These are phyloP conservation scores for Pipra filicauda DNA, from an alignment of 2,113 vertebrate genomes.

Conservation along the genomic window DNA sequence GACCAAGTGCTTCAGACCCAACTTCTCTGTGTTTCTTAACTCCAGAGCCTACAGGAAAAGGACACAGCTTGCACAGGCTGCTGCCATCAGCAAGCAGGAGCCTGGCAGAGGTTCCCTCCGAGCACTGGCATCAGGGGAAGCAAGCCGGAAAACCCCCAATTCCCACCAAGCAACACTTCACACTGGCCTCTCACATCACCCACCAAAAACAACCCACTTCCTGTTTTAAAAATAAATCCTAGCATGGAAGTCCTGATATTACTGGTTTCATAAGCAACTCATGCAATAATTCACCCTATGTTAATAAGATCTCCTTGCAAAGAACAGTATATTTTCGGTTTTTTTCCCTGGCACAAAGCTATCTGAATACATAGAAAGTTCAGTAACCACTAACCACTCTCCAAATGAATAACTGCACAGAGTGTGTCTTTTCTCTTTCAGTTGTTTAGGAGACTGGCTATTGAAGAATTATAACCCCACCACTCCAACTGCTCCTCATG, in stretches of 20 bases:
- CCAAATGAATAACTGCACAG: background rate
- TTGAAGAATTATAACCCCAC: background rate
- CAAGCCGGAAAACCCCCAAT: background rate
- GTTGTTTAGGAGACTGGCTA: background rate
- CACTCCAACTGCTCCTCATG: background rate
- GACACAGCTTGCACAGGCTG: background rate
- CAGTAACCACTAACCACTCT: background rate
- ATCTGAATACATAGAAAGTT: background rate
- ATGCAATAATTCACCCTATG: accelerated
- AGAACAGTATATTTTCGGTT: background rate
- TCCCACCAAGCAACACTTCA: background rate
- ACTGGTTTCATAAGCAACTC: background rate
- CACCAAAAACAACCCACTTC: background rate
- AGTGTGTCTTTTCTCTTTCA: background rate
- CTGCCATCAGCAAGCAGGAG: background rate
- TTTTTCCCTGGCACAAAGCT: background rate
- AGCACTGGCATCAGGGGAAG: background rate
- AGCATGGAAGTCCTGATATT: accelerated
- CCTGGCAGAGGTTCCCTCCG: background rate
- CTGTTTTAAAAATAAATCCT: background rate
- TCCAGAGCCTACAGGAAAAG: background rate
- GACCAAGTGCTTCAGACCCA: background rate
- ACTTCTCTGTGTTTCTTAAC: background rate
- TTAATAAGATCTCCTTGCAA: background rate
- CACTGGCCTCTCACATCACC: background rate